phyloP scores from a whole-genome alignment of 2,888 invertebrate genomes.

The Bimastos eiseni region DNA sequence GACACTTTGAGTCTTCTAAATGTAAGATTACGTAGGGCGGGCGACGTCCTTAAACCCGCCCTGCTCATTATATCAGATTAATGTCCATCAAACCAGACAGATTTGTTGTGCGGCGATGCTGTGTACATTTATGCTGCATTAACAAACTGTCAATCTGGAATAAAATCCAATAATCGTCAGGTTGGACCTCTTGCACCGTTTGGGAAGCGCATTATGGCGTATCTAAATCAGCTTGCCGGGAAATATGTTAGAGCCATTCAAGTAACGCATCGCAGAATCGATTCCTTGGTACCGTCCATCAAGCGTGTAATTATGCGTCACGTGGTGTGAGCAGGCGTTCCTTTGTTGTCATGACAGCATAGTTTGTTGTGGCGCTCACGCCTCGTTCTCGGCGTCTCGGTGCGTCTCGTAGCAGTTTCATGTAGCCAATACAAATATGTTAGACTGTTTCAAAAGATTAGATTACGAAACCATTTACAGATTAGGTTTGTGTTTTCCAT shows the following conservation, averaged over 20 bases:
- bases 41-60: too few relatives aligned
- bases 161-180: neutral
- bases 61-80: too few relatives aligned
- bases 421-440: constrained; percentile 5
- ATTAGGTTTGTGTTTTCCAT: neutral
- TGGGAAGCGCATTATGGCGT: neutral
- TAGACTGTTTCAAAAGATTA: neutral
- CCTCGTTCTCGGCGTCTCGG: neutral
- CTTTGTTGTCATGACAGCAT: neutral
- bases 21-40: too few relatives aligned
- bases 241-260: neutral
- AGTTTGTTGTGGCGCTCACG: constrained; percentile 15
- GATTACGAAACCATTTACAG: neutral
- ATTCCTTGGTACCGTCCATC: constrained; percentile 1
- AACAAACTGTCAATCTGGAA: neutral
- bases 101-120: too few relatives aligned
- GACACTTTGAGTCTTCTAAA: too few relatives aligned
- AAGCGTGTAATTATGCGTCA: constrained; percentile 23
- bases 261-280: neutral
- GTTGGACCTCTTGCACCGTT: neutral
- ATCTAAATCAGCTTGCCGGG: neutral
- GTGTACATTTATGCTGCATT: too few relatives aligned
- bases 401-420: neutral
- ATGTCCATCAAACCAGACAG: too few relatives aligned
- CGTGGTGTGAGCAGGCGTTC: neutral